Base-by-base conservation (phyloP, 1,140 invertebrate species). In the Mercenaria mercenaria region DNA sequence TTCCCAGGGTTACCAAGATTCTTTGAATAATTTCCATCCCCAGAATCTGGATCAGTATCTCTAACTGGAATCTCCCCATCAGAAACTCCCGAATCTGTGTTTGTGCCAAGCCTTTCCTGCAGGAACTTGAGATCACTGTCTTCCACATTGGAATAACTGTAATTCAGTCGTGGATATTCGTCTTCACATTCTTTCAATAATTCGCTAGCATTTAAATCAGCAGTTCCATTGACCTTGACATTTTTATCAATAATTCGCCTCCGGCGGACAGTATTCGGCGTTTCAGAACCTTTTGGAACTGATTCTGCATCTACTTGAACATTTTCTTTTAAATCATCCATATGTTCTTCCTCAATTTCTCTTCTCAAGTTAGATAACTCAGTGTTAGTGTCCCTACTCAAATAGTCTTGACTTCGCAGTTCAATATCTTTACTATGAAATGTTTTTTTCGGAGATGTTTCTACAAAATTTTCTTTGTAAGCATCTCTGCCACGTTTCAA, bases 171-270 rank as follows among this genome's bases (percentile, higher is more conserved):
- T 20, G 90, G 67, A 50, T 43, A 69, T 0, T 91, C 86, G 11
- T 81, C 87, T 50, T 92, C 89, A 29, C 85, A 76, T 64, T 93
- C 90, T 72, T 56, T n/a, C 37, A 91, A 47, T 26, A 91, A 59
- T 15, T 92, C 87, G 43, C 82, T 77, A 8, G 88, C 82, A 82
- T 89, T 87, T 13, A 92, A 72, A 41, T 91, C 41, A 4, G 88
- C 69, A n/a, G 52, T 74, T 34, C 69, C 72, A 37, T 47, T 77
- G 0, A 93, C 92, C 11, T 82, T 69, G 15, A 91, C 81, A 77
- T 93, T 92, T 34, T 69, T 56, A 61, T 93, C 91, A 69, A 93
- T 92, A 34, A 93, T 90, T n/a, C 77, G 41, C 11, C 92, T 80
- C 32, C 85, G 72, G 18, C 88, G 74, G 18, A 88, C 67, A 32